phyloP scores from a whole-genome alignment of 2,113 vertebrate genomes.

The Toxostoma redivivum region DNA sequence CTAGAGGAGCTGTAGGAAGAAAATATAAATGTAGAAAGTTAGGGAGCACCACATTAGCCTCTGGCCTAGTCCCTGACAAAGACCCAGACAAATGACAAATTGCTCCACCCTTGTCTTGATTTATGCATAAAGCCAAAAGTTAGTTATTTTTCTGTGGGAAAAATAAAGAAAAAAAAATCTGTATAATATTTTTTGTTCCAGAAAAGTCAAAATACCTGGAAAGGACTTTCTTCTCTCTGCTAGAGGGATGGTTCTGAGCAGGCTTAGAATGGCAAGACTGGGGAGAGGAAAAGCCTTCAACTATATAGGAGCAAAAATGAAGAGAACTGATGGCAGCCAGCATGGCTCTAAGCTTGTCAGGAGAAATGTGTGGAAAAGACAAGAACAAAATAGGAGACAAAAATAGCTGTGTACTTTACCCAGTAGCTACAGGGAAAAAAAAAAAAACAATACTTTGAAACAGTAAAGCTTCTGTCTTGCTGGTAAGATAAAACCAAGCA shows the following conservation, averaged over 20 bases:
- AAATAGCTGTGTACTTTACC: background rate
- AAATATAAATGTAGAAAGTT: background rate
- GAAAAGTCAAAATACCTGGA: background rate
- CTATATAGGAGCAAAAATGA: background rate
- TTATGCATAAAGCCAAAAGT: background rate
- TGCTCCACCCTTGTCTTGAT: background rate
- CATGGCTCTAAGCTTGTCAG: background rate
- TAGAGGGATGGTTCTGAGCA: background rate
- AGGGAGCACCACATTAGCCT: background rate
- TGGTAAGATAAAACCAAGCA: background rate
- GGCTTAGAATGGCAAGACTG: background rate
- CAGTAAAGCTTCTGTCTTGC: background rate
- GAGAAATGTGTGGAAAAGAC: background rate
- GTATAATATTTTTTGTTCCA: background rate
- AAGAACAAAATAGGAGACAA: background rate
- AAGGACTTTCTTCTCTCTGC: background rate
- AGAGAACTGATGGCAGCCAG: background rate
- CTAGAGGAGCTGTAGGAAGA: background rate
- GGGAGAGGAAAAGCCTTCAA: background rate
- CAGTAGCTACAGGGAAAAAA: background rate
- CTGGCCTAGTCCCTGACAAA: background rate
- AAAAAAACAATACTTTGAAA: background rate
- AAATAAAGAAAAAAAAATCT: no score
- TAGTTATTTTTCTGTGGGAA: background rate
- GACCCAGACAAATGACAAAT: background rate